Base-by-base conservation (phyloP, 1,140 invertebrate genomes). In the Aricia agestis region DNA sequence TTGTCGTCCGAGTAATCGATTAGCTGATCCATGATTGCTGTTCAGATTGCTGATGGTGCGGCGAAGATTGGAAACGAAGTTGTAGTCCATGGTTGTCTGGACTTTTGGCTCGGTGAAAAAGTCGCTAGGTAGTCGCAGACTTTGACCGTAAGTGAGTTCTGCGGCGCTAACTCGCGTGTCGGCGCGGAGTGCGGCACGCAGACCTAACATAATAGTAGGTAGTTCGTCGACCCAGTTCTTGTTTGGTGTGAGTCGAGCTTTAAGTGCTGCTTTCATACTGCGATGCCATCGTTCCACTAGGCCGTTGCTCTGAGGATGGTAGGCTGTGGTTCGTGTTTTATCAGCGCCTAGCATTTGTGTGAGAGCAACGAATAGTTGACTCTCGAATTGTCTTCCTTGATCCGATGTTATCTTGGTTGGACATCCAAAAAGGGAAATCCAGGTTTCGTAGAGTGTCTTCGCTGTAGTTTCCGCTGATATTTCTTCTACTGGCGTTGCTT, bases 261-360 rank as follows among this genome's bases (percentile, higher is more conserved):
- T 71, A 0, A 71, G 52, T 31, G 41, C 42, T 13, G 42, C 63
- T 17, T 71, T 71, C 41, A 71, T n/a, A 17, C 13, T 25, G 10
- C 25, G 15, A 15, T 71, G 41, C 65, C 52, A 71, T 25, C 70
- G 19, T 71, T 71, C 70, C 0, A 71, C 25, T 6, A 67, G 13
- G 41, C 70, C 70, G 70, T 71, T 71, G 17, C 63, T 67, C 13
- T 71, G 70, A 15, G 70, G 63, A 59, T 71, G 63, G 13, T 52
- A 68, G 11, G 65, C 15, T 41, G 52, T 71, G 1, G 61, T 31
- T 7, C 63, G 63, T 31, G 32, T 71, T 10, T 31, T 18, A n/a
- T 71, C 18, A 5, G 31, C 31, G 13, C 61, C 63, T 61, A 66
- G 15, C 45, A 66, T 2, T 9, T 67, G 15, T 18, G 41, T 15